Percentiles rank a stretch among this genome's conserved stretches.
These are phyloP conservation scores for Caenorhabditis sulstoni DNA, from an alignment of 2,888 invertebrate species.

Conservation along the genomic window DNA sequence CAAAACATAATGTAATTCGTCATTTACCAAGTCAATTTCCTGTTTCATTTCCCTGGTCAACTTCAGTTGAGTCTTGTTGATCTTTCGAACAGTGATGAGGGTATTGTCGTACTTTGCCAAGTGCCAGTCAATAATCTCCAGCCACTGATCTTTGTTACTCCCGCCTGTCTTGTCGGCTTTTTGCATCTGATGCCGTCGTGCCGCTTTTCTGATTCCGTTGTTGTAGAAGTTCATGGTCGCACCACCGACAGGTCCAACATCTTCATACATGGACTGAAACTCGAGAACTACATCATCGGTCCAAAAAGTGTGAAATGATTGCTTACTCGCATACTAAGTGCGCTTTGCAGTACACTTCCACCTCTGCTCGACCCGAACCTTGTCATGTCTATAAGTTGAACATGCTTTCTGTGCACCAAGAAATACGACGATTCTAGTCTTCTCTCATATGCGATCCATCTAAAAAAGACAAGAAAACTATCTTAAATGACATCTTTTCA, in stretches of 20 bases:
- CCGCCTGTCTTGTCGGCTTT: slow-evolving; percentile 12
- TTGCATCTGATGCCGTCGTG: slow-evolving; percentile 35
- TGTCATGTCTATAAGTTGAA: slow-evolving; percentile 58
- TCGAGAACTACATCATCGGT: neutral
- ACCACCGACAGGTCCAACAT: slow-evolving; percentile 22
- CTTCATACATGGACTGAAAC: slow-evolving; percentile 46
- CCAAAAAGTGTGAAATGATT: neutral
- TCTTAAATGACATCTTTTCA: neutral
- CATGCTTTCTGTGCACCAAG: slow-evolving; percentile 53
- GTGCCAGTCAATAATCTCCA: slow-evolving; percentile 63
- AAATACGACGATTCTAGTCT: slow-evolving; percentile 64
- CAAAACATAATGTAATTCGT: slow-evolving; percentile 27
- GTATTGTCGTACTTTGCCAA: slow-evolving; percentile 60
- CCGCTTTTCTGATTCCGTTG: slow-evolving; percentile 57
- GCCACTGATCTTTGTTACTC: slow-evolving; percentile 42
- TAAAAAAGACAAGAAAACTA: slow-evolving; percentile 10
- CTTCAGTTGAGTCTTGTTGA: slow-evolving; percentile 60
- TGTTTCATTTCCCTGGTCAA: slow-evolving; percentile 68
- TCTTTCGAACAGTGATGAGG: slow-evolving; percentile 62
- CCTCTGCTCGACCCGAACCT: slow-evolving; percentile 62
- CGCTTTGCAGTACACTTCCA: slow-evolving; percentile 61
- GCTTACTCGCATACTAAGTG: slow-evolving; percentile 53
- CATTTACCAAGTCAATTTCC: slow-evolving; percentile 65
- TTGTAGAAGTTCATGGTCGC: slow-evolving; percentile 62
- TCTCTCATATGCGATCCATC: slow-evolving; percentile 65